phyloP scores from a whole-genome alignment of 2,888 invertebrate species.

The Bruchidius siliquastri region DNA sequence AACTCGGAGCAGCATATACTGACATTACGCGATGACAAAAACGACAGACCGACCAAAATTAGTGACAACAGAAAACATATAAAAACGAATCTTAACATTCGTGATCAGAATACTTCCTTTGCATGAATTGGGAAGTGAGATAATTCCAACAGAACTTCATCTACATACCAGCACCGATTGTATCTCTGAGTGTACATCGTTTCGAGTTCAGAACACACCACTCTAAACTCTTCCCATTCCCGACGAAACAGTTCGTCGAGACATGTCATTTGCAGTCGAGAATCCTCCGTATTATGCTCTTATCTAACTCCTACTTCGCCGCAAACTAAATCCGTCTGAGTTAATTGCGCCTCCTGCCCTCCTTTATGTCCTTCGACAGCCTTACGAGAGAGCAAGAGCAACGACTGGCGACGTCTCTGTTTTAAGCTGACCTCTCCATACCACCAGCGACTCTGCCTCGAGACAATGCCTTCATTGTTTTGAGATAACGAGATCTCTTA shows the following conservation, averaged over 20 bases:
- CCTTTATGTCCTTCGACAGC: background rate
- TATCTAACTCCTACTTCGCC: background rate
- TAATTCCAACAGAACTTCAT: no score
- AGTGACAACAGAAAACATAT: no score
- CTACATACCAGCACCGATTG: no score
- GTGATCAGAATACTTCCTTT: no score
- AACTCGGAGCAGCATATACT: no score
- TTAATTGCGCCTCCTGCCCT: background rate
- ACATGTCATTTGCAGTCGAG: background rate
- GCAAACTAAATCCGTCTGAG: background rate
- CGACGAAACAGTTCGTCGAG: background rate
- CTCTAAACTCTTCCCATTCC: background rate
- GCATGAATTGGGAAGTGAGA: no score
- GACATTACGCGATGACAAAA: no score
- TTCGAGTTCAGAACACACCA: background rate
- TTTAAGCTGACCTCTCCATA: background rate
- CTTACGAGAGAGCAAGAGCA: background rate
- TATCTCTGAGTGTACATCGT: no score
- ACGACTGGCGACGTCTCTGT: background rate
- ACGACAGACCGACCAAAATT: no score
- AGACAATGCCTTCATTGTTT: constrained; percentile 42
- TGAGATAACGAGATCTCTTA: constrained; percentile 34
- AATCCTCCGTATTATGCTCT: background rate
- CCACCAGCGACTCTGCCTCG: constrained; percentile 8
- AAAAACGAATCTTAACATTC: no score